These are phyloP conservation scores for Epistrophe grossulariae DNA, from an alignment of 2,888 invertebrate species.

Conservation along the genomic window DNA sequence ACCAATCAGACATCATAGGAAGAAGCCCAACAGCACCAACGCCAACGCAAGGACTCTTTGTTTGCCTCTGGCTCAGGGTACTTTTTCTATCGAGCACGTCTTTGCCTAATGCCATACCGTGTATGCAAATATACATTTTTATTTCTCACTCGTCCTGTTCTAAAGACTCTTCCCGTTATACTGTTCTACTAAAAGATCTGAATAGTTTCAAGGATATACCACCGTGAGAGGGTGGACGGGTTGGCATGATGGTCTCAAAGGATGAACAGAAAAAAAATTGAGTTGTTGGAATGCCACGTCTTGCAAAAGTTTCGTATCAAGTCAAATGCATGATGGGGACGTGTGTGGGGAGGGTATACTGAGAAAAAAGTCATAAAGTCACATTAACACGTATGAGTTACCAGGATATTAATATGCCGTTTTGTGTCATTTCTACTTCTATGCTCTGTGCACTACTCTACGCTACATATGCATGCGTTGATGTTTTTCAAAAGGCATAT, in stretches of 20 bases:
- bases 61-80: slow-evolving; percentile 8
- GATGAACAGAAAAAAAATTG: slow-evolving; percentile 57
- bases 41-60: slow-evolving; percentile 33
- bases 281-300: slow-evolving; percentile 72
- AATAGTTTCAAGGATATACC: slow-evolving; percentile 67
- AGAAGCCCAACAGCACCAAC: slow-evolving; percentile 23
- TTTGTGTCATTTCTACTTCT: slow-evolving; percentile 48
- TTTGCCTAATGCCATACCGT: slow-evolving; percentile 58
- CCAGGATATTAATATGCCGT: slow-evolving; percentile 75
- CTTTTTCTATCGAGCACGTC: slow-evolving; percentile 60
- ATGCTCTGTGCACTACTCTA: slow-evolving; percentile 32
- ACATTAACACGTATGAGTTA: slow-evolving; percentile 78
- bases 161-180: background rate
- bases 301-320: slow-evolving; percentile 42
- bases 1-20: slow-evolving; percentile 38
- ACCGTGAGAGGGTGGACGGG: slow-evolving; percentile 19
- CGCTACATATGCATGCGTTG: slow-evolving; percentile 62
- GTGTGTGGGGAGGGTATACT: background rate
- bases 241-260: slow-evolving; percentile 28
- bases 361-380: slow-evolving; percentile 77
- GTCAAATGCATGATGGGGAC: slow-evolving; percentile 14
- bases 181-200: slow-evolving; percentile 26
- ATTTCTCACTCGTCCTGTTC: slow-evolving; percentile 48
- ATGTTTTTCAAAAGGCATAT: slow-evolving; percentile 58
- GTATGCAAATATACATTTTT: slow-evolving; percentile 71